Evolutionary conservation across 2,113 vertebrate species (phyloP), one percentile per base, ranked within the genome.

Genomic region (Aphyosemion australe): DNA sequence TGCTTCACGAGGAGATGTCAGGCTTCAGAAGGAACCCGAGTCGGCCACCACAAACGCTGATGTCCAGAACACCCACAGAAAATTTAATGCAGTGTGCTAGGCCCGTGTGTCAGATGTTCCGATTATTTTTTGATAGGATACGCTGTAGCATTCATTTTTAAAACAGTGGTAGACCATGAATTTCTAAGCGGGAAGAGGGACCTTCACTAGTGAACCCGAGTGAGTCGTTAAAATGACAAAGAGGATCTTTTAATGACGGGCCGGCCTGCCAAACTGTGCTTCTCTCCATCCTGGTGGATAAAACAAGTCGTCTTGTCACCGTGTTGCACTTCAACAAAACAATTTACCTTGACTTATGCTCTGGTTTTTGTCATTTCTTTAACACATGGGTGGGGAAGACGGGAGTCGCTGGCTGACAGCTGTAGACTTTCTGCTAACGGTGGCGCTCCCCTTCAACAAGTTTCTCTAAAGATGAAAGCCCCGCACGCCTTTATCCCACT

Each of bases 401-500:
- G 74, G 70, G 78, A 81, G 78, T 79, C 39, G 55, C 74, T 66
- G 71, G 78, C 60, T 87, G 82, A 85, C 75, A 73, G 83, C 68
- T 66, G 84, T 78, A 77, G 82, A 80, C 76, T 78, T 80, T 83
- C 61, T 74, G 74, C 69, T 72, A 82, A 87, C 79, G 68, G 74
- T 45, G 55, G 64, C 12, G 77, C 79, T 85, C 69, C 71, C 68
- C 77, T 84, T 89, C 79, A 85, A 84, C 80, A 75, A 79, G 75
- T 83, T 86, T 83, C 79, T 81, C 84, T 83, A 26, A 83, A 88
- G 89, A 92, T 90, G 76, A 90, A 90, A 88, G 86, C 79, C 54
- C 60, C 1, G 61, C 55, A 34, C 46, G 67, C 69, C 83, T 87
- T 81, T 80, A 84, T 85, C 76, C 84, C 80, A 71, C 82, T 84